phyloP scores from a whole-genome alignment of 2,113 vertebrate species.

The Sylvietta virens region DNA sequence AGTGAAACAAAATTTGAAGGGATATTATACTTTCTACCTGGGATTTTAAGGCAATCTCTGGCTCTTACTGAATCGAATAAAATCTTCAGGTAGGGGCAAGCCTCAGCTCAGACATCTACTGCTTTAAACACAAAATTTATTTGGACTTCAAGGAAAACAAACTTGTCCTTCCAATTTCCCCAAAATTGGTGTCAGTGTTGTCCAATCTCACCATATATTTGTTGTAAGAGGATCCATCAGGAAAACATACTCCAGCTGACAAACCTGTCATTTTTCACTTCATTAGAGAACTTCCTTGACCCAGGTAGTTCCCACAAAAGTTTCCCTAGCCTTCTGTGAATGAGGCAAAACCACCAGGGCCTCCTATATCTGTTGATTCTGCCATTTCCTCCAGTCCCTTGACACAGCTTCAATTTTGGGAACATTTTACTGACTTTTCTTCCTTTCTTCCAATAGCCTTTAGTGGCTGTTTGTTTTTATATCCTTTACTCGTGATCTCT shows the following conservation, averaged over 20 bases:
- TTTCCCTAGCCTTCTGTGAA: neutral
- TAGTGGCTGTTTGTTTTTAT: neutral
- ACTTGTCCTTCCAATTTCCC: neutral
- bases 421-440: neutral
- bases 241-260: neutral
- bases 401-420: neutral
- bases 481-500: neutral
- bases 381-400: neutral
- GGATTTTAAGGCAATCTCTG: neutral
- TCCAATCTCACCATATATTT: neutral
- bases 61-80: neutral
- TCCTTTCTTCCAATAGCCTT: neutral
- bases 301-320: accelerated
- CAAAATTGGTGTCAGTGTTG: neutral
- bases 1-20: neutral
- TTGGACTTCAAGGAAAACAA: neutral
- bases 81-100: neutral
- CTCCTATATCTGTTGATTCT: neutral
- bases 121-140: neutral
- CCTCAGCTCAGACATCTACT: neutral
- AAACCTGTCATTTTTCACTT: neutral
- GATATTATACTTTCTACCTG: neutral
- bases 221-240: neutral
- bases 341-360: neutral
- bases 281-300: neutral